These are phyloP conservation scores for Desoria tigrina DNA, from an alignment of 2,888 invertebrate species.

Conservation along the genomic window DNA sequence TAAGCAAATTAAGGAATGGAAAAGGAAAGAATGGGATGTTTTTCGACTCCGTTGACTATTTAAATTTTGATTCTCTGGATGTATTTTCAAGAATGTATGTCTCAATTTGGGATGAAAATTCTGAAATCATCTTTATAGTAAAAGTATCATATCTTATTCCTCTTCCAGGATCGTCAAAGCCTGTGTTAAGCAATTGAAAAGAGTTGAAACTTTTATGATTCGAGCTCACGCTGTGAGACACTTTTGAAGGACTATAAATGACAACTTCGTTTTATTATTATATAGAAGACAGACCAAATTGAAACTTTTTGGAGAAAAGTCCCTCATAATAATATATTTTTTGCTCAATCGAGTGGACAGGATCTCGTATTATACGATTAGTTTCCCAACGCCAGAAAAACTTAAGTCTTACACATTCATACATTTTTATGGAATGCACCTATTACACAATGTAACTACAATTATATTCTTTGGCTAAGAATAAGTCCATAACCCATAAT, in stretches of 20 bases:
- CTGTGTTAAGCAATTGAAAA: slow-evolving; percentile 24
- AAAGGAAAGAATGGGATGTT: no score
- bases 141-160: no score
- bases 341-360: slow-evolving; percentile 7
- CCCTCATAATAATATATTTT: not conserved
- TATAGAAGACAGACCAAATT: slow-evolving; percentile 7
- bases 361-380: slow-evolving; percentile 1
- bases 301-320: not conserved
- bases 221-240: slow-evolving; percentile 50
- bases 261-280: slow-evolving; percentile 35
- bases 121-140: no score
- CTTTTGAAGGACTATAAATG: slow-evolving; percentile 37
- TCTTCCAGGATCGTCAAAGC: not conserved
- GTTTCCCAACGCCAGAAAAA: not conserved
- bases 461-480: not conserved
- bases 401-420: no score
- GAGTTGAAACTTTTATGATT: slow-evolving; percentile 52
- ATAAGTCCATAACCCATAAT: slow-evolving; percentile 8
- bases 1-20: no score
- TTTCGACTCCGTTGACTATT: no score
- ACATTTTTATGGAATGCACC: slow-evolving; percentile 1
- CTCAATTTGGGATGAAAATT: no score
- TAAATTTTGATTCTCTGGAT: no score
- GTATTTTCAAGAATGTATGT: no score
- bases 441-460: not conserved